These are phyloP conservation scores for Epinephelus lanceolatus DNA, from an alignment of 2,113 vertebrate genomes.

Conservation along the genomic window DNA sequence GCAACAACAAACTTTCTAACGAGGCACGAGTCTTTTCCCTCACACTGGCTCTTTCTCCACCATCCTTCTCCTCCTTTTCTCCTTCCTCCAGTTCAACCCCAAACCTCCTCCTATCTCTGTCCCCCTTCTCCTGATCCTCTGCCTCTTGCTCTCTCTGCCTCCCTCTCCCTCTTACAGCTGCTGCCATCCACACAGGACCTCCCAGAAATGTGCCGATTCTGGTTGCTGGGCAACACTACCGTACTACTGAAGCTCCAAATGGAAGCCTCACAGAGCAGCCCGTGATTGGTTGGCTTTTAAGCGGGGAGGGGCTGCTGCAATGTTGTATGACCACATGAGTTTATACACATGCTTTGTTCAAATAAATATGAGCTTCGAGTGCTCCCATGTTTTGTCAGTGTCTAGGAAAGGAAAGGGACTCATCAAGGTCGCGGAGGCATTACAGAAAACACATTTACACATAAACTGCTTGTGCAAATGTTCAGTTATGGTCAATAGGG, in stretches of 20 bases:
- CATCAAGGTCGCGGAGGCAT: slow-evolving; percentile 33
- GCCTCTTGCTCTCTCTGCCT: slow-evolving; percentile 50
- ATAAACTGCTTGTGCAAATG: slow-evolving; percentile 6
- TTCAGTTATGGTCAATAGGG: slow-evolving; percentile 22
- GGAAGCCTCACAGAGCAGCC: slow-evolving; percentile 63
- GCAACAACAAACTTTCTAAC: slow-evolving; percentile 68
- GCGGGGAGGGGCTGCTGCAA: slow-evolving; percentile 70
- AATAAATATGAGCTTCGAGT: slow-evolving; percentile 63
- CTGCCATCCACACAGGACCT: slow-evolving; percentile 81
- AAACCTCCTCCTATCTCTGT: slow-evolving; percentile 48
- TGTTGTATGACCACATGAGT: slow-evolving; percentile 70
- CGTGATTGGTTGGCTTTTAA: slow-evolving; percentile 66
- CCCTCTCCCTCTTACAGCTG: slow-evolving; percentile 60
- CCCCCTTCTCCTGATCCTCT: slow-evolving; percentile 53
- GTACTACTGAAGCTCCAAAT: slow-evolving; percentile 83
- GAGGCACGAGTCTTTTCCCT: slow-evolving; percentile 15
- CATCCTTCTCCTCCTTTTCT: slow-evolving; percentile 43
- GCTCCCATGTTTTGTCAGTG: slow-evolving; percentile 12
- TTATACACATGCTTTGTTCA: slow-evolving; percentile 52
- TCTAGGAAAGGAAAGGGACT: neutral
- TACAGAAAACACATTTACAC: slow-evolving; percentile 5
- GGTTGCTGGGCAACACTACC: slow-evolving; percentile 86
- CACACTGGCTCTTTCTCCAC: slow-evolving; percentile 15
- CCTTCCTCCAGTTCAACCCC: slow-evolving; percentile 28
- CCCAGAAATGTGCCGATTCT: slow-evolving; percentile 80